Conservation (phyloP, 2,888 invertebrate species). For the Diarsia brunnea region DNA sequence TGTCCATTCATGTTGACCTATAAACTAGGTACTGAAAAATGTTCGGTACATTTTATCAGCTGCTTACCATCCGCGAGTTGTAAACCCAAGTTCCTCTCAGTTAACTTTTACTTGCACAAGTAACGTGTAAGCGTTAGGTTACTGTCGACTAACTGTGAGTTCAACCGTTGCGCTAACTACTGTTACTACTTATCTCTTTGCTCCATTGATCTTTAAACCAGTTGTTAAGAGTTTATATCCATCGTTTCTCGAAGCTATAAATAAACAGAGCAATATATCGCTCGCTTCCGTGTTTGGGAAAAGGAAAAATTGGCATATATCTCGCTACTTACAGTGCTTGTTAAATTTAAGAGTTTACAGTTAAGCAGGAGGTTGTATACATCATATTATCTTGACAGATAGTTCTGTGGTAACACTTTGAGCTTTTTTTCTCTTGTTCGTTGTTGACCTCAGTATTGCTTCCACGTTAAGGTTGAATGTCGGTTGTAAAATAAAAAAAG, state of each 20-base stretch:
- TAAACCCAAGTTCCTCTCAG: slow-evolving; percentile 53
- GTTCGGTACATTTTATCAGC: slow-evolving; percentile 36
- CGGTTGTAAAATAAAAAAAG: neutral
- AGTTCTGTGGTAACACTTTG: neutral
- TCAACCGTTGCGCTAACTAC: slow-evolving; percentile 52
- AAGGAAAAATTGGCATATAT: slow-evolving; percentile 29
- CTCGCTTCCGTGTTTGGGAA: slow-evolving; percentile 21
- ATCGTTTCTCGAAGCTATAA: slow-evolving; percentile 35
- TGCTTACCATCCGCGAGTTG: slow-evolving; percentile 36
- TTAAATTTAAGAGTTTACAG: slow-evolving; percentile 10
- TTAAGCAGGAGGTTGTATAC: neutral
- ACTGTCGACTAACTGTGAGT: slow-evolving; percentile 46
- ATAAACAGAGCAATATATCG: slow-evolving; percentile 46
- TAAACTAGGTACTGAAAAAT: slow-evolving; percentile 45
- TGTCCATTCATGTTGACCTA: slow-evolving; percentile 20
- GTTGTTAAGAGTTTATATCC: slow-evolving; percentile 46
- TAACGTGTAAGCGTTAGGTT: slow-evolving; percentile 39
- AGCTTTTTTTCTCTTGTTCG: neutral
- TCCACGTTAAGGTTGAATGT: neutral
- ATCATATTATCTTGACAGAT: neutral
- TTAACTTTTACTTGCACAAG: slow-evolving; percentile 57
- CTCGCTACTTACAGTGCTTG: slow-evolving; percentile 16
- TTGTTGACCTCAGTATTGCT: neutral
- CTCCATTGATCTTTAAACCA: slow-evolving; percentile 58
- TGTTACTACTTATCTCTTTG: slow-evolving; percentile 61